phyloP scores from a whole-genome alignment of 2,113 vertebrate genomes.

The Holacanthus passer region DNA sequence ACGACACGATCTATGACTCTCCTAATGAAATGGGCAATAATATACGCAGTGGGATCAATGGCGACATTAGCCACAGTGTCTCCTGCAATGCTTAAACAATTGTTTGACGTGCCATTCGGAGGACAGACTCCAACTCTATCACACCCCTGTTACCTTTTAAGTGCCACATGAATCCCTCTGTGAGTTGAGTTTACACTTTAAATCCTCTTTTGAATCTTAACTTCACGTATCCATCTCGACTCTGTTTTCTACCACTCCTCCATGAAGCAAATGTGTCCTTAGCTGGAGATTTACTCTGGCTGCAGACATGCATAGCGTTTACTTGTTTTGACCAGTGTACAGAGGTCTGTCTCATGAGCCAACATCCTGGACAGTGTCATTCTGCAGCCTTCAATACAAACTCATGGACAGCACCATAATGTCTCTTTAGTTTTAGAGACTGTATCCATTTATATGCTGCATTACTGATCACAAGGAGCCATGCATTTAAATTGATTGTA shows the following conservation, averaged over 20 bases:
- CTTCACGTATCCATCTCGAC: neutral
- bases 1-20: slow-evolving; percentile 60
- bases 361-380: neutral
- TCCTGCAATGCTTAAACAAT: slow-evolving; percentile 79
- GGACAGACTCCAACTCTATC: slow-evolving; percentile 23
- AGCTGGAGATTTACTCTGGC: slow-evolving; percentile 8
- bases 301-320: slow-evolving; percentile 6
- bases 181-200: slow-evolving; percentile 43
- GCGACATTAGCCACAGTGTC: slow-evolving; percentile 73
- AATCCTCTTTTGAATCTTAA: neutral
- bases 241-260: slow-evolving; percentile 6
- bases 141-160: slow-evolving; percentile 57
- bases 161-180: slow-evolving; percentile 68
- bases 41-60: slow-evolving; percentile 67
- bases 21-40: slow-evolving; percentile 36
- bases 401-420: neutral
- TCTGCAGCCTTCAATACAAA: slow-evolving; percentile 41
- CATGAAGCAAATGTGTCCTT: slow-evolving; percentile 37
- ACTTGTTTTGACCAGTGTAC: neutral
- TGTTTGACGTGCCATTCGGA: slow-evolving; percentile 49
- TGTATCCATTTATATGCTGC: slow-evolving; percentile 65
- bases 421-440: slow-evolving; percentile 7
- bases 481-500: slow-evolving; percentile 69
- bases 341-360: slow-evolving; percentile 20
- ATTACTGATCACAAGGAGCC: slow-evolving; percentile 63